Conservation (phyloP, 2,888 invertebrate genomes). For the Scelioninae gen. 1 region DNA sequence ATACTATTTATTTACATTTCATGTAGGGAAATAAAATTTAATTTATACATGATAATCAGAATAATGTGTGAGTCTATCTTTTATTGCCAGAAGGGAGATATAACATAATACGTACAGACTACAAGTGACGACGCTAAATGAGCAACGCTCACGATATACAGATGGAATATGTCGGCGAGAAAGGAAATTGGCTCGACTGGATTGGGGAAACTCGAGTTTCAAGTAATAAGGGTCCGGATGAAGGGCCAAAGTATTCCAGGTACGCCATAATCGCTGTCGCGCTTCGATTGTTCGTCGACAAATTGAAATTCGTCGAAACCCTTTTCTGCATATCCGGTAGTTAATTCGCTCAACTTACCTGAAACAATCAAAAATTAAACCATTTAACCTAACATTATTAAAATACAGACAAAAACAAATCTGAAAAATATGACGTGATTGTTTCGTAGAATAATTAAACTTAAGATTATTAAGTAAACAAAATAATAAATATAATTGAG, state of each 20-base stretch:
- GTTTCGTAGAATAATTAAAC: too few species aligned
- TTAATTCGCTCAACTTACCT: constrained; percentile 45
- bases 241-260: constrained; percentile 57
- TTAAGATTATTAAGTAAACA: too few species aligned
- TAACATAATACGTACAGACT: constrained; percentile 11
- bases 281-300: constrained; percentile 59
- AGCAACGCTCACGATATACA: constrained; percentile 44
- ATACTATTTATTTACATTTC: too few species aligned
- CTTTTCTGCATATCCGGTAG: constrained; percentile 51
- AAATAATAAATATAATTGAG: too few species aligned
- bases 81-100: constrained; percentile 8
- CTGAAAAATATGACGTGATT: too few species aligned
- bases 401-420: not conserved
- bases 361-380: constrained; percentile 46
- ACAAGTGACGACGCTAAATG: constrained; percentile 83
- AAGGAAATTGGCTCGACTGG: constrained; percentile 67
- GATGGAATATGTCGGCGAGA: constrained; percentile 55
- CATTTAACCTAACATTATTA: not conserved
- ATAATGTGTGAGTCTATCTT: constrained; percentile 10
- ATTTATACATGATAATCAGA: not conserved
- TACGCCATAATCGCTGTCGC: constrained; percentile 58
- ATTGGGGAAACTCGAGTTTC: constrained; percentile 59
- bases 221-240: constrained; percentile 64
- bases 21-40: not conserved
- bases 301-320: constrained; percentile 59